Percentiles rank a stretch among this genome's conserved stretches.
Conservation (phyloP, 92 coral and sea anemone species). For the Epizoanthus rinbou region DNA sequence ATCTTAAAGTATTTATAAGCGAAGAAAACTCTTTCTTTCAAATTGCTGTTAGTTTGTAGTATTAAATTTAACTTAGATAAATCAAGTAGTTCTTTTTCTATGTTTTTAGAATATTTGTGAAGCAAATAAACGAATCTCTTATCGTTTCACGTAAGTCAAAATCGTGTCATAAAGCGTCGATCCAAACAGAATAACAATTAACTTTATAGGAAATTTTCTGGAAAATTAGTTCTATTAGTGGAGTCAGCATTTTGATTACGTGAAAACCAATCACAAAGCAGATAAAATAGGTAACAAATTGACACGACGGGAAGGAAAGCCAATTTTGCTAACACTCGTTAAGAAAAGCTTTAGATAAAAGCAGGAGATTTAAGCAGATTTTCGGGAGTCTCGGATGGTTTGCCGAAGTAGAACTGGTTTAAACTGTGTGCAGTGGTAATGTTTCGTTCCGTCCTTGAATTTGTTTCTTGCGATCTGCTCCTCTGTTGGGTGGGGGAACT, state of each 20-base stretch:
- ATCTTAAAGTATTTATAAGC: not conserved
- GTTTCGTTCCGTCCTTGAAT: not conserved
- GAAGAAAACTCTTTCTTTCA: not conserved
- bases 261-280: conserved; percentile 6
- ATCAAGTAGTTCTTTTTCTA: not conserved
- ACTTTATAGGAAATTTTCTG: not conserved
- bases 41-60: not conserved
- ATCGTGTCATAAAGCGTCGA: not conserved
- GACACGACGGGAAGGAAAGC: conserved; percentile 52
- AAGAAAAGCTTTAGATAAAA: conserved; percentile 40
- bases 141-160: conserved; percentile 18
- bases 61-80: not conserved
- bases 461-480: not conserved
- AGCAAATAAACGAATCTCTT: not conserved
- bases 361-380: not conserved
- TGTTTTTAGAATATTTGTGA: conserved; percentile 8
- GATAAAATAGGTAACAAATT: not conserved
- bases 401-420: too few relatives aligned
- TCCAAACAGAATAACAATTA: conserved; percentile 1
- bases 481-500: not conserved
- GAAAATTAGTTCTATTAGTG: conserved; percentile 25
- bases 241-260: conserved; percentile 15
- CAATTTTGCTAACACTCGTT: conserved; percentile 59
- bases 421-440: too few relatives aligned
- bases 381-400: not conserved